phyloP scores from a whole-genome alignment of 1,140 invertebrate genomes.

The Lordiphosa stackelbergi region DNA sequence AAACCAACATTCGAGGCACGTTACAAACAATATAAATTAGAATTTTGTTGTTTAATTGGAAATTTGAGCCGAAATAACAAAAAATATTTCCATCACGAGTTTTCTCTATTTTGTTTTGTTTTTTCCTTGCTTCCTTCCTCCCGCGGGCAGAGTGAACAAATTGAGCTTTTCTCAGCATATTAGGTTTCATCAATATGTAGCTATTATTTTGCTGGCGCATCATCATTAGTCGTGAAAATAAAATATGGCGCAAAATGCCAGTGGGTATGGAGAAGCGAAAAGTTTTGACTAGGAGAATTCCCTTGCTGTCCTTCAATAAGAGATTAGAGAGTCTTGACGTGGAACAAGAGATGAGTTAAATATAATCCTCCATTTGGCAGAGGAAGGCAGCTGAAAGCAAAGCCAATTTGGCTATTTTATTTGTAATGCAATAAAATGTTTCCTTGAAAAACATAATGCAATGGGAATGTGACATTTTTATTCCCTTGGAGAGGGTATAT shows the following conservation, averaged over 20 bases:
- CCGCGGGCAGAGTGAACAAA: slow-evolving; percentile 28
- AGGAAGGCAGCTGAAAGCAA: no score
- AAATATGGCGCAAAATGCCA: slow-evolving; percentile 34
- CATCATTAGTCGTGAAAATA: slow-evolving; percentile 62
- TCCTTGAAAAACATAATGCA: no score
- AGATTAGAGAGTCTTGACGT: no score
- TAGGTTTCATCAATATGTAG: slow-evolving; percentile 68
- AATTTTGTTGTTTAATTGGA: slow-evolving; percentile 72
- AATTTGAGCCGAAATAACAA: slow-evolving; percentile 61
- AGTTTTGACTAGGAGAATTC: no score
- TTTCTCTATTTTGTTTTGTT: background rate
- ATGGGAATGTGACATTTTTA: no score
- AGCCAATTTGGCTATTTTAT: no score
- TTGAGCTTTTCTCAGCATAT: slow-evolving; percentile 65
- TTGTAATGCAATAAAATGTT: no score
- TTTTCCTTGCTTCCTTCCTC: slow-evolving; percentile 10
- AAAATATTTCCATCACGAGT: slow-evolving; percentile 20
- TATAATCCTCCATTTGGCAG: no score
- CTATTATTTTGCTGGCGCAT: slow-evolving; percentile 47
- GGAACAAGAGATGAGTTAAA: no score
- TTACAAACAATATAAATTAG: slow-evolving; percentile 59
- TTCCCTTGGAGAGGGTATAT: no score
- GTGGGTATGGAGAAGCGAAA: no score
- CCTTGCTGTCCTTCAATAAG: no score
- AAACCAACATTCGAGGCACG: slow-evolving; percentile 30